Conservation (phyloP, 2,797 vertebrate genomes). For the Hoplostethus mediterraneus region DNA sequence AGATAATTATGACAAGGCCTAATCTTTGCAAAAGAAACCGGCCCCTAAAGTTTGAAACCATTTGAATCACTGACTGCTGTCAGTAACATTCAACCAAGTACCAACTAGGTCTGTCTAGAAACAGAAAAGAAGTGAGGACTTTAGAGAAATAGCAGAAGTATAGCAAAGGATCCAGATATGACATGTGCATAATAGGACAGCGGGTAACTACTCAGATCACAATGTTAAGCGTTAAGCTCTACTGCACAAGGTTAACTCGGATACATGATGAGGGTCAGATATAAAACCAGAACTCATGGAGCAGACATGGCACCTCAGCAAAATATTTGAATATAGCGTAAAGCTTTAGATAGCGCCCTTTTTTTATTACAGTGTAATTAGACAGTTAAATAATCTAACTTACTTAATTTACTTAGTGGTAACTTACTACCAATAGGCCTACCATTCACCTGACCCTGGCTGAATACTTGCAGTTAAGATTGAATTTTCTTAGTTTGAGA, state of each 20-base stretch:
- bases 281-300: conserved; percentile 69
- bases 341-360: not conserved
- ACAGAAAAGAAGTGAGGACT: conserved; percentile 68
- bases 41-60: conserved; percentile 49
- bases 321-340: conserved; percentile 25
- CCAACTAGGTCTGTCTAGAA: conserved; percentile 48
- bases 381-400: not conserved
- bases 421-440: not conserved
- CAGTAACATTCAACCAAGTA: conserved; percentile 71
- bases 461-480: not conserved
- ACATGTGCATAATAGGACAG: conserved; percentile 72
- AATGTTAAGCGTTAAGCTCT: conserved; percentile 71
- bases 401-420: not conserved
- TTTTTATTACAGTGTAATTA: not conserved
- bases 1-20: conserved; percentile 46
- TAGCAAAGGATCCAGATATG: conserved; percentile 68
- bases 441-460: not conserved
- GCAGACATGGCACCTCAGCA: conserved; percentile 46
- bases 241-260: conserved; percentile 71
- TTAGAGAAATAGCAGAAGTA: conserved; percentile 52
- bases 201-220: conserved; percentile 75
- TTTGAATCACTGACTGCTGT: conserved; percentile 58
- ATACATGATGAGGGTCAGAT: conserved; percentile 61
- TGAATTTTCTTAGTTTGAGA: not conserved
- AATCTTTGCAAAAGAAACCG: conserved; percentile 35